Evolutionary conservation across 2,888 invertebrate genomes (phyloP).

Genomic region (Periphyllus acericola): DNA sequence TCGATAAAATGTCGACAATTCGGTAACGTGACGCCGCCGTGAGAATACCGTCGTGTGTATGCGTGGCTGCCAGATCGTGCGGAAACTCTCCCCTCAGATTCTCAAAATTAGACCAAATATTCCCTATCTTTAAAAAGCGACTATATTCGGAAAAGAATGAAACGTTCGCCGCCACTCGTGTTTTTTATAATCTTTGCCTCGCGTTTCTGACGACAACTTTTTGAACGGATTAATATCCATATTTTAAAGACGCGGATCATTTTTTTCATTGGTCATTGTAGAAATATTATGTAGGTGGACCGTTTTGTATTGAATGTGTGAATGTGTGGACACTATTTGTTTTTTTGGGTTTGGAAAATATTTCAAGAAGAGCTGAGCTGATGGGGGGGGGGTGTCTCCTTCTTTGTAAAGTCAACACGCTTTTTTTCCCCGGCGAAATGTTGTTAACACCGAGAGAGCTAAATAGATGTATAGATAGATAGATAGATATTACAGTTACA

Average conservation of each 20-base stretch:
- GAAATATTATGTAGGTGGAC: too few species aligned
- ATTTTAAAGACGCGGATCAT: too few species aligned
- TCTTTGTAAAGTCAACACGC: too few species aligned
- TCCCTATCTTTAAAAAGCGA: too few species aligned
- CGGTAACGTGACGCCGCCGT: constrained; percentile 29
- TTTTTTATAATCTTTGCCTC: not conserved
- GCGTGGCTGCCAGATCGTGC: not conserved
- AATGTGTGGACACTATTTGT: too few species aligned
- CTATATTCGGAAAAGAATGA: not conserved
- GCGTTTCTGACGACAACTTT: not conserved
- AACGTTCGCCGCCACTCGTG: not conserved
- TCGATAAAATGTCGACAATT: constrained; percentile 24
- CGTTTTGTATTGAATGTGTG: too few species aligned
- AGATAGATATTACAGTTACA: not conserved
- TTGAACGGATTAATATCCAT: not conserved
- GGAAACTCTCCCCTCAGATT: not conserved
- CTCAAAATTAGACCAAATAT: not conserved
- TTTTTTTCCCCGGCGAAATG: not conserved
- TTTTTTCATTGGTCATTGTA: too few species aligned
- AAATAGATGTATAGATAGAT: not conserved
- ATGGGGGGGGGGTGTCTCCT: too few species aligned
- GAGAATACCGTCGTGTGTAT: constrained; percentile 16
- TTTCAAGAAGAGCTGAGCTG: too few species aligned
- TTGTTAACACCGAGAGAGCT: not conserved
- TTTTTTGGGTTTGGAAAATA: too few species aligned